These are phyloP conservation scores for Drosophila mimica DNA, from an alignment of 2,888 invertebrate genomes.

Conservation along the genomic window DNA sequence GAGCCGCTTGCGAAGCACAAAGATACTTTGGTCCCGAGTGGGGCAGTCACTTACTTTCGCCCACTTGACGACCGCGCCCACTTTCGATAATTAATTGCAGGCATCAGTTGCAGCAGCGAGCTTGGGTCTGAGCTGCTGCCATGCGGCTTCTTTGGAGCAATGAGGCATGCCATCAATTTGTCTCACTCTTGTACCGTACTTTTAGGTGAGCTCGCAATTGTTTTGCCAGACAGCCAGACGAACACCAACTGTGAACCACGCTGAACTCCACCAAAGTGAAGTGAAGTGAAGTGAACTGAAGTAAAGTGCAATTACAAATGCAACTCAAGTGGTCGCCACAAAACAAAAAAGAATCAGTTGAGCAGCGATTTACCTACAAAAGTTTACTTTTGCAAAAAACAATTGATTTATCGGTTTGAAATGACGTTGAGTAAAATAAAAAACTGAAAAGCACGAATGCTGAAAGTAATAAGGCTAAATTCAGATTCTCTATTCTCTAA, in stretches of 20 bases:
- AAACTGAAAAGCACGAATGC: neutral
- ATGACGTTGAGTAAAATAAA: neutral
- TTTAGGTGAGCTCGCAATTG: constrained; percentile 68
- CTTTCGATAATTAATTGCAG: constrained; percentile 85
- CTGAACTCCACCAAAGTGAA: constrained; percentile 31
- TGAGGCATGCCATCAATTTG: constrained; percentile 81
- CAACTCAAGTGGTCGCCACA: constrained; percentile 70
- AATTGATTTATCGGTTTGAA: constrained; percentile 20
- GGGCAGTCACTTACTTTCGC: constrained; percentile 62
- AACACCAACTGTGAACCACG: constrained; percentile 21
- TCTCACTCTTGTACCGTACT: constrained; percentile 68
- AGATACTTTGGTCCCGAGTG: constrained; percentile 29
- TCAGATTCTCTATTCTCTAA: neutral
- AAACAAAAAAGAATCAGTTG: constrained; percentile 10
- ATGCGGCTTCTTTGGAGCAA: constrained; percentile 45
- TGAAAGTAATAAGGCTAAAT: neutral
- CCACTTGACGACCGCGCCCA: constrained; percentile 82
- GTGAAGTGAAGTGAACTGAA: constrained; percentile 40
- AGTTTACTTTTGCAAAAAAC: constrained; percentile 9
- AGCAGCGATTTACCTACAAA: constrained; percentile 40
- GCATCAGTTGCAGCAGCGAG: constrained; percentile 82
- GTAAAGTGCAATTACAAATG: constrained; percentile 80
- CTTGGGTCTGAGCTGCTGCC: constrained; percentile 1
- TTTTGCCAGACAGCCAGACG: constrained; percentile 59
- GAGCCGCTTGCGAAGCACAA: constrained; percentile 47